Evolutionary conservation across 2,113 vertebrate species (phyloP).

Genomic region (Plotosus lineatus): DNA sequence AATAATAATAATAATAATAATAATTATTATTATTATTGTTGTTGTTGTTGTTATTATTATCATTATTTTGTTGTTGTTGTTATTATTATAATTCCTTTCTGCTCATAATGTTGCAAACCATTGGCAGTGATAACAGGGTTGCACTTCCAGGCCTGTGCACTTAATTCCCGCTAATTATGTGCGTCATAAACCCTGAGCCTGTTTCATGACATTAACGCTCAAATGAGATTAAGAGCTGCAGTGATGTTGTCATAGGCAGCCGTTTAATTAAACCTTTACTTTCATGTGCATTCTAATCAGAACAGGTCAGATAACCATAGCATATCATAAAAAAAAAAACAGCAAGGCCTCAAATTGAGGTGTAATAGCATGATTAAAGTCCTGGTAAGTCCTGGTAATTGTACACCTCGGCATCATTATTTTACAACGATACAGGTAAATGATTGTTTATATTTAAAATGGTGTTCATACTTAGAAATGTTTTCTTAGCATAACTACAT

Average conservation of each 20-base stretch:
- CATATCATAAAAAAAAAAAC: background rate
- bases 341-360: background rate
- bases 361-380: background rate
- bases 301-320: background rate
- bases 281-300: background rate
- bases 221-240: constrained; percentile 59
- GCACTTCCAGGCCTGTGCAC: constrained; percentile 4
- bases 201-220: background rate
- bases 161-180: constrained; percentile 55
- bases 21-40: too few relatives aligned
- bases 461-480: background rate
- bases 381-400: background rate
- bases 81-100: background rate
- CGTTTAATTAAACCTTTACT: constrained; percentile 50
- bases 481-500: background rate
- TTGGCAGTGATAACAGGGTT: background rate
- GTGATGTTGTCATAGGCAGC: constrained; percentile 39
- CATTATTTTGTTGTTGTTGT: too few relatives aligned
- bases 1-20: too few relatives aligned
- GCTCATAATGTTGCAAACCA: constrained; percentile 8
- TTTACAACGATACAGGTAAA: background rate
- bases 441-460: background rate
- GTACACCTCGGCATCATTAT: background rate
- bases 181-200: constrained; percentile 38
- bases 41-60: too few relatives aligned